Conservation (phyloP, 2,888 invertebrate species). For the Laothoe populi region DNA sequence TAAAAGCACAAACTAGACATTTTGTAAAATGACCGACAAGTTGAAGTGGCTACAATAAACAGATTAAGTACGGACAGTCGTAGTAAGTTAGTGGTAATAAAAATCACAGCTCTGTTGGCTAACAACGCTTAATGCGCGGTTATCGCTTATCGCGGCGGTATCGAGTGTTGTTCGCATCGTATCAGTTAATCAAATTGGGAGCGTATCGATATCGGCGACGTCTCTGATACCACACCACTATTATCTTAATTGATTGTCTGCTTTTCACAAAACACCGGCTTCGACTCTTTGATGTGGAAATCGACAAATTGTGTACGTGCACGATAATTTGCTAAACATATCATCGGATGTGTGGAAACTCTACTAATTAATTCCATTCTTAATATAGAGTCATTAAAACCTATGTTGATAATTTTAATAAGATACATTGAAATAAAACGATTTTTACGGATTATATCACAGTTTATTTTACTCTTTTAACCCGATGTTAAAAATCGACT, state of each 20-base stretch:
- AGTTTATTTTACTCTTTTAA: no score
- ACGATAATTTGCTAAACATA: conserved; percentile 16
- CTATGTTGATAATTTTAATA: conserved; percentile 24
- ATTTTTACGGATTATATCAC: no score
- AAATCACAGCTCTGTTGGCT: conserved; percentile 78
- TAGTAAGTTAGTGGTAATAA: conserved; percentile 72
- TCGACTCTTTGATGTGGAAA: conserved; percentile 63
- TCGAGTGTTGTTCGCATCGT: conserved; percentile 75
- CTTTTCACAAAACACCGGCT: conserved; percentile 71
- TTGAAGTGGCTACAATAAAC: conserved; percentile 41
- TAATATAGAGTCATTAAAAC: neutral
- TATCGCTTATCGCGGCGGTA: conserved; percentile 76
- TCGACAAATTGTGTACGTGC: conserved; percentile 33
- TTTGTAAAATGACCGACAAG: conserved; percentile 9
- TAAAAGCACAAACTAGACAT: conserved; percentile 8
- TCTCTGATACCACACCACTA: conserved; percentile 72
- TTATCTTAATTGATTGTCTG: conserved; percentile 83
- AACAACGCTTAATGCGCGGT: conserved; percentile 76
- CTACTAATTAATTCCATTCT: conserved; percentile 21
- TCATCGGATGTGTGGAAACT: conserved; percentile 16
- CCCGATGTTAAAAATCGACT: no score
- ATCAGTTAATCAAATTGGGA: conserved; percentile 82
- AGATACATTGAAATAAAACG: no score
- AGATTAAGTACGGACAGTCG: conserved; percentile 57
- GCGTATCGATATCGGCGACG: conserved; percentile 77